A percentile compares a stretch with the other conserved stretches of the same genome.
Conservation (phyloP, 2,113 vertebrate species). For the Triplophysa tibetana region DNA sequence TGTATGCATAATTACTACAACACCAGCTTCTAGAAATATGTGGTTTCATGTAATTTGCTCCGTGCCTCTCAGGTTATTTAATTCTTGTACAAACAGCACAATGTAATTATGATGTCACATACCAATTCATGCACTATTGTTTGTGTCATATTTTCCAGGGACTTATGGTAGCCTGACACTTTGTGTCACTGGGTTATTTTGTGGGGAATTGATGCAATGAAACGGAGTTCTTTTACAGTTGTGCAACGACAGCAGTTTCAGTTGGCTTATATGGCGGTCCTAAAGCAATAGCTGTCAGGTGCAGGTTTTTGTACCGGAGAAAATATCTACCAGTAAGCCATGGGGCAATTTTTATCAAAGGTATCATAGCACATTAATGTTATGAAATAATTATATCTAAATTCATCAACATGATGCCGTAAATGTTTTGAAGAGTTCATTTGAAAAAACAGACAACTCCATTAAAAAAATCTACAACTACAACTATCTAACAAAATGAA, state of each 20-base stretch:
- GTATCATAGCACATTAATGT: neutral
- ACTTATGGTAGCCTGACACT: constrained; percentile 20
- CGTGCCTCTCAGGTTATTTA: constrained; percentile 15
- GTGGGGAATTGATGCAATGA: constrained; percentile 17
- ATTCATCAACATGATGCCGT: no score
- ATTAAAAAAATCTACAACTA: no score
- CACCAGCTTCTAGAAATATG: constrained; percentile 16
- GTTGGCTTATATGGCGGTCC: constrained; percentile 1
- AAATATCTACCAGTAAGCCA: neutral
- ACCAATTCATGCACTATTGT: constrained; percentile 31
- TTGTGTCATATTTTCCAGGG: constrained; percentile 30
- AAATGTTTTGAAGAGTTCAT: no score
- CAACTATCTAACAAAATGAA: no score
- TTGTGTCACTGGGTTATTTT: constrained; percentile 5
- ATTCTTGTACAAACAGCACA: constrained; percentile 25
- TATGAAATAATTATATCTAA: neutral
- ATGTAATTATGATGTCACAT: constrained; percentile 36
- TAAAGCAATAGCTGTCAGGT: neutral
- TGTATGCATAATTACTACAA: constrained; percentile 17
- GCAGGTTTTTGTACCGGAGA: neutral
- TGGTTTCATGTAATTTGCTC: constrained; percentile 23
- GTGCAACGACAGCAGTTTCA: neutral
- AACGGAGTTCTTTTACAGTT: neutral
- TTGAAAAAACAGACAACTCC: no score
- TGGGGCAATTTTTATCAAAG: neutral